Evolutionary conservation across 2,113 vertebrate genomes (phyloP), one percentile per base, ranked within the genome.

Genomic region (Monopterus albus): DNA sequence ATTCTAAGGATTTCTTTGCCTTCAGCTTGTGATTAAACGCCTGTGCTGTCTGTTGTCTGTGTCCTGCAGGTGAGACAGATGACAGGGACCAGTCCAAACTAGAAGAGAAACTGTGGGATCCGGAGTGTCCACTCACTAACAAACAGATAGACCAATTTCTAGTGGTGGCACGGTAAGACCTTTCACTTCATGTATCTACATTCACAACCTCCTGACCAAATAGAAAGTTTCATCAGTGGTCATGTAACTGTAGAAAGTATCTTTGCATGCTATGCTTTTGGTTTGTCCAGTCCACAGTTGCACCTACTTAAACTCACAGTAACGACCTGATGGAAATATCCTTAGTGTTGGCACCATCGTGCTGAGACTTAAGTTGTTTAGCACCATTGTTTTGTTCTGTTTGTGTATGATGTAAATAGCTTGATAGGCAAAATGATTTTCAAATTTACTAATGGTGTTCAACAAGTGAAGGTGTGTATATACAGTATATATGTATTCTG

Each of bases 131-230:
- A 28, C 95, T 99, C 83, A 96, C 94, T 65, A 96, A 95, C 90
- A 96, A 96, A 89, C 97, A 98, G 92, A 99, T 99, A 90, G 97
- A 99, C 95, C 97, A 99, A 86, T 98, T 99, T 93, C 93, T 98
- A 83, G 97, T 99, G 87, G 96, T 98, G 87, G 97, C 97, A 83
- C 94, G 97, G 97, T 99, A 92, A 75, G 78, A 55, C 55, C 7
- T 62, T 51, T 57, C 26, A 52, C n/a, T n/a, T n/a, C n/a, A n/a
- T n/a, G n/a, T n/a, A n/a, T 49, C 12, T 46, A 6, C 40, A 38
- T 14, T 12, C 2, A 18, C 36, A 39, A 23, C 40, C 23, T 25
- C 35, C 9, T 13, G 14, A 20, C 14, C n/a, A 10, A n/a, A 46
- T 6, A 5, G 20, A 56, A 20, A 11, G 21, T 49, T 5, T 12